These are phyloP conservation scores for Taenioides sp. DNA, from an alignment of 2,797 vertebrate species.

Conservation along the genomic window DNA sequence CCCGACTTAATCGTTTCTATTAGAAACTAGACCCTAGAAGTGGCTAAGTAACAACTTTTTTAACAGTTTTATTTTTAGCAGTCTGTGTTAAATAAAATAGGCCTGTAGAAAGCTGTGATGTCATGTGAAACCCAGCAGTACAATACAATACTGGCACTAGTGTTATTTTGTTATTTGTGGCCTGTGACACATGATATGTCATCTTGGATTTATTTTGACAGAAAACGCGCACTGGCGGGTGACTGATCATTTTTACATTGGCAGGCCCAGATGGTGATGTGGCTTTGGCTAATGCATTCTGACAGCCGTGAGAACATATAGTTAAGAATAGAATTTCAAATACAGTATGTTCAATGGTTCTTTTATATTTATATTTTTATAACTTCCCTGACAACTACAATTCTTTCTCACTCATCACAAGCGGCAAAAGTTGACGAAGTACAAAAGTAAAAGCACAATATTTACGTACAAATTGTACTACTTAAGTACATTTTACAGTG, in stretches of 20 bases:
- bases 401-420: neutral
- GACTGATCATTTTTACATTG: conserved; percentile 1
- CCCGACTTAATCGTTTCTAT: no score
- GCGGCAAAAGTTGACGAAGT: no score
- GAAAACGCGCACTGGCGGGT: neutral
- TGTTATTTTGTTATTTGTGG: neutral
- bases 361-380: neutral
- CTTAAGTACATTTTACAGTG: no score
- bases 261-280: neutral
- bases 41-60: no score
- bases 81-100: no score
- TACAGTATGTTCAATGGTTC: neutral
- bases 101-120: no score
- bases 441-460: no score
- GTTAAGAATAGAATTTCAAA: neutral
- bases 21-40: no score
- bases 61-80: no score
- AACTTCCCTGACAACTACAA: neutral
- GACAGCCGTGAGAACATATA: neutral
- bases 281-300: conserved; percentile 5
- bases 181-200: neutral
- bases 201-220: conserved; percentile 7
- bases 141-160: neutral
- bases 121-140: no score
- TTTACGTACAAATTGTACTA: no score